Evolutionary conservation across 2,797 vertebrate species (phyloP).

Genomic region (Helarctos malayanus): DNA sequence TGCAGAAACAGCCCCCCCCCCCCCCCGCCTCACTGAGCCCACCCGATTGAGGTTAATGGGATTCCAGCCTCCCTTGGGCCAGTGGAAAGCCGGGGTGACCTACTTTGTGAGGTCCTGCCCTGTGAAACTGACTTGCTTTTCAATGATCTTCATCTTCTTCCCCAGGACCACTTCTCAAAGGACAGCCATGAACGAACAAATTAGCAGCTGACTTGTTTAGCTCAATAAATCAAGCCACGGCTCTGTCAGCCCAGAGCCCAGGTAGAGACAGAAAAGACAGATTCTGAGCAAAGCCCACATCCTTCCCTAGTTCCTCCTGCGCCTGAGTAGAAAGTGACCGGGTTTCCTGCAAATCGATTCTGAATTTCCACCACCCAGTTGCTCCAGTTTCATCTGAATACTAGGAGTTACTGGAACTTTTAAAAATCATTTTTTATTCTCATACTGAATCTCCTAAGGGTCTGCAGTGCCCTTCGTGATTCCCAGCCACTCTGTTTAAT

Average conservation of each 20-base stretch:
- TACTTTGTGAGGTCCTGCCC: conserved; percentile 73
- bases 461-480: conserved; percentile 72
- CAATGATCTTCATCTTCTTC: conserved; percentile 80
- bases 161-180: conserved; percentile 82
- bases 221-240: conserved; percentile 82
- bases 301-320: conserved; percentile 40
- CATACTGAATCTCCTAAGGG: conserved; percentile 68
- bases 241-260: conserved; percentile 61
- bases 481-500: conserved; percentile 71
- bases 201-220: conserved; percentile 82
- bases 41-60: conserved; percentile 77
- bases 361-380: conserved; percentile 64
- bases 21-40: conserved; percentile 39
- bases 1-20: conserved; percentile 54
- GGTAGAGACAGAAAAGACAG: conserved; percentile 67
- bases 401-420: conserved; percentile 71
- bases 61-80: conserved; percentile 71
- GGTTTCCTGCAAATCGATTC: conserved; percentile 48
- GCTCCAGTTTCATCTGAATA: conserved; percentile 62
- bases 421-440: conserved; percentile 57
- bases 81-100: conserved; percentile 76
- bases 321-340: conserved; percentile 58
- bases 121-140: conserved; percentile 81
- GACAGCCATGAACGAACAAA: conserved; percentile 81
- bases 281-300: conserved; percentile 65